Evolutionary conservation across 2,113 vertebrate genomes (phyloP), one percentile per base, ranked within the genome.

Genomic region (Irena cyanogastra): DNA sequence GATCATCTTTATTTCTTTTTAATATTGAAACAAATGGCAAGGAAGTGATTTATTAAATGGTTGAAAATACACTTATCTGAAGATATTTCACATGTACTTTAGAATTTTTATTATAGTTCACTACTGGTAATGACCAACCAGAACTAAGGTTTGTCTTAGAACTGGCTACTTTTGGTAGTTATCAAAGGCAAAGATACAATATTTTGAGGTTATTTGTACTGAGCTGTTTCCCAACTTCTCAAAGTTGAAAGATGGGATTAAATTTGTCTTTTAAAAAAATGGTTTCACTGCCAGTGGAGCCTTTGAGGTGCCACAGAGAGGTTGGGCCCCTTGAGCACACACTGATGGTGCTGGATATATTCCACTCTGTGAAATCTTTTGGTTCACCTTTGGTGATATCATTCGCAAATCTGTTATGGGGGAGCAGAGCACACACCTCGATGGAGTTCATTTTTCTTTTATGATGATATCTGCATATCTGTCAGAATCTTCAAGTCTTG

Each of bases 381-480:
- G 61, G 12, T 37, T 70, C 45, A 39, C 20, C 50, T 81, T 88
- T 96, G 92, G 87, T 21, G 27, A 10, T 79, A 87, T 68, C 81
- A 82, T 44, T 72, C 63, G 31, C 35, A 52, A 90, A 93, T 94
- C 91, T 93, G 15, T 84, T 89, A 64, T 0, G 2, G 81, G 72
- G 81, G 52, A 97, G 84, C 77, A 90, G 93, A 59, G 69, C 11
- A 3, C 31, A n/a, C 86, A 74, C 77, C 65, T 41, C 20, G 4
- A 16, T 56, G 54, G 44, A 93, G 72, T 80, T 91, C 16, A n/a
- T 28, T 87, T 96, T 89, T 91, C 90, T 85, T 92, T 81, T 56
- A 77, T 90, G 82, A 80, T 92, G 75, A 22, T 94, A 95, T 91
- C 93, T 96, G 47, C 81, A 16, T 78, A 91, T 95, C 89, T 94